Base-by-base conservation (phyloP, 2,888 invertebrate genomes). In the Ptychoptera contaminata region DNA sequence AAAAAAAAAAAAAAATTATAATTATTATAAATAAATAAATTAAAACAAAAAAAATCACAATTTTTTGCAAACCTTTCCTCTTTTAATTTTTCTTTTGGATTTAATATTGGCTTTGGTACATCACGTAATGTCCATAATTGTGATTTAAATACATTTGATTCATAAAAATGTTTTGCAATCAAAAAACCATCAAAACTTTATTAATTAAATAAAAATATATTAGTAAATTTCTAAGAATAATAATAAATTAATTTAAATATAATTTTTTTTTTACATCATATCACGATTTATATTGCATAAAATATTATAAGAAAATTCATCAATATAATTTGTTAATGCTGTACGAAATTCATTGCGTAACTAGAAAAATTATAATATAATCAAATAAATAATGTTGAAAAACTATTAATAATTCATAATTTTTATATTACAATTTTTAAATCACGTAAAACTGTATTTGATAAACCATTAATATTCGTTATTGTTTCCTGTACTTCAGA, bases 231-330 rank as follows among this genome's bases (percentile, higher is more conserved):
- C 16, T 15, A 16, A 11, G 11, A 12, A n/a, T 23, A 23, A 30
- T 14, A 4, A 15, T 15, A 8, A 16, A n/a, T n/a, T 12, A 9
- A 10, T 14, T 12, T 31, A 16, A n/a, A 9, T 29, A 29, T 40
- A n/a, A 16, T 15, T 40, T 29, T 29, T 30, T 36, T 46, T 45
- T 46, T 48, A 66, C 63, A 60, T 59, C 66, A 66, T 66, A 53
- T 66, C 66, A 10, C 66, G 53, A 42, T 65, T 62, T 34, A 65
- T 59, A 42, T 66, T 62, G 2, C 65, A 64, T 53, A 66, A 55
- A 32, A 59, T 63, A 48, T 61, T 62, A 47, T 60, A 60, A 11
- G 63, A 60, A 42, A 64, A 66, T 50, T 64, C 65, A 48, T 66
- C 63, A 14, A 66, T 50, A 45, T 58, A 60, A 39, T 62, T 56